Conservation (phyloP, 2,113 vertebrate genomes). For the Nanger granti region DNA sequence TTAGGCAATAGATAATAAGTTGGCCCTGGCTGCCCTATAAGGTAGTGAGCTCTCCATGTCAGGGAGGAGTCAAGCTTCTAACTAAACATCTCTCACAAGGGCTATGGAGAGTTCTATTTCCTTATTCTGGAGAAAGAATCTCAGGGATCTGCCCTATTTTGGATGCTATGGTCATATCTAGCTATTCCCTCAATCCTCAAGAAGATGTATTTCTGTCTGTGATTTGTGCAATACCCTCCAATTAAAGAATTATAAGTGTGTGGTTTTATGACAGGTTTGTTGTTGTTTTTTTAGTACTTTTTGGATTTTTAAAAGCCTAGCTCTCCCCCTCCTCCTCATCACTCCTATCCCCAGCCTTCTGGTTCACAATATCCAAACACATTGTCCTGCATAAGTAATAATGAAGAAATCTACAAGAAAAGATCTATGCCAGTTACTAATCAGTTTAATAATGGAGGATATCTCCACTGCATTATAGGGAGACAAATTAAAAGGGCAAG, state of each 20-base stretch:
- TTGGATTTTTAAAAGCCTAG: neutral
- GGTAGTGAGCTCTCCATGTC: neutral
- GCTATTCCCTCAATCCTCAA: neutral
- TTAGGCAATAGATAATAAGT: neutral
- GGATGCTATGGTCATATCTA: neutral
- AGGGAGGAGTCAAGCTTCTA: neutral
- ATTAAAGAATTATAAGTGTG: neutral
- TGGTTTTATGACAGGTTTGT: neutral
- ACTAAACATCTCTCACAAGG: neutral
- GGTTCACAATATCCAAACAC: conserved; percentile 17
- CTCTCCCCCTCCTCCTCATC: neutral
- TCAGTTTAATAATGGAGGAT: conserved; percentile 63
- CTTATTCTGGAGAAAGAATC: neutral
- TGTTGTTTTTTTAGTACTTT: neutral
- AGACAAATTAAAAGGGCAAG: conserved; percentile 71
- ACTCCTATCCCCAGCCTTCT: neutral
- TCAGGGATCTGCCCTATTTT: neutral
- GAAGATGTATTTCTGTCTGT: neutral
- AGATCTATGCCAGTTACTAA: conserved; percentile 50
- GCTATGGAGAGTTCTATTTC: neutral
- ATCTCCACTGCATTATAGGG: conserved; percentile 41
- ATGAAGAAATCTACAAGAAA: conserved; percentile 45
- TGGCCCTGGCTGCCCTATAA: neutral
- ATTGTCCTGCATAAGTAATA: conserved; percentile 29
- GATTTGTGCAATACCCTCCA: neutral